These are phyloP conservation scores for Kryptolebias marmoratus DNA, from an alignment of 2,113 vertebrate genomes.

Conservation along the genomic window DNA sequence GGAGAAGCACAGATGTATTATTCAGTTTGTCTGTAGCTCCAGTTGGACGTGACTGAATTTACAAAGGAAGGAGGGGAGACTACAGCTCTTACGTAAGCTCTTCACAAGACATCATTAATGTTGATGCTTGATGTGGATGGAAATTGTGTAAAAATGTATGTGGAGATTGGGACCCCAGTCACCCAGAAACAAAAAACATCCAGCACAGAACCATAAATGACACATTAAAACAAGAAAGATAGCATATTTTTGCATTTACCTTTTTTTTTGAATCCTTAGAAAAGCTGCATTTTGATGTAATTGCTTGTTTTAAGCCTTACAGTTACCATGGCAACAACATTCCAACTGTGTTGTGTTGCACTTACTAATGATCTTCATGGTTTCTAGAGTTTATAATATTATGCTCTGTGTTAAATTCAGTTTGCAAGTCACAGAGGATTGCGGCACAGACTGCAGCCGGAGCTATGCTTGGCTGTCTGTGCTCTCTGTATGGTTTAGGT, in stretches of 20 bases:
- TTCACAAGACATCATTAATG: slow-evolving; percentile 68
- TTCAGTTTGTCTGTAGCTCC: slow-evolving; percentile 80
- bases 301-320: slow-evolving; percentile 6
- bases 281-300: background rate
- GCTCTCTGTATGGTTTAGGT: background rate
- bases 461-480: background rate
- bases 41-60: slow-evolving; percentile 82
- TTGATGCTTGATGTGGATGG: slow-evolving; percentile 44
- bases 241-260: background rate
- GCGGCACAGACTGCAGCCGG: background rate
- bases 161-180: slow-evolving; percentile 20
- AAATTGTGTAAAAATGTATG: slow-evolving; percentile 32
- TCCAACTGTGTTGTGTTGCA: slow-evolving; percentile 26
- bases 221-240: background rate
- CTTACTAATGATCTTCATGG: slow-evolving; percentile 24
- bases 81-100: slow-evolving; percentile 68
- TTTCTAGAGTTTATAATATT: background rate
- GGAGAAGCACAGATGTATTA: slow-evolving; percentile 81
- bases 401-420: slow-evolving; percentile 4
- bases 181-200: background rate
- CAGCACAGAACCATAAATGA: background rate
- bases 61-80: slow-evolving; percentile 72
- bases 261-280: background rate
- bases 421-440: slow-evolving; percentile 9
- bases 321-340: slow-evolving; percentile 47